Evolutionary conservation across 2,113 vertebrate genomes (phyloP).

Genomic region (Herpailurus yagouaroundi): DNA sequence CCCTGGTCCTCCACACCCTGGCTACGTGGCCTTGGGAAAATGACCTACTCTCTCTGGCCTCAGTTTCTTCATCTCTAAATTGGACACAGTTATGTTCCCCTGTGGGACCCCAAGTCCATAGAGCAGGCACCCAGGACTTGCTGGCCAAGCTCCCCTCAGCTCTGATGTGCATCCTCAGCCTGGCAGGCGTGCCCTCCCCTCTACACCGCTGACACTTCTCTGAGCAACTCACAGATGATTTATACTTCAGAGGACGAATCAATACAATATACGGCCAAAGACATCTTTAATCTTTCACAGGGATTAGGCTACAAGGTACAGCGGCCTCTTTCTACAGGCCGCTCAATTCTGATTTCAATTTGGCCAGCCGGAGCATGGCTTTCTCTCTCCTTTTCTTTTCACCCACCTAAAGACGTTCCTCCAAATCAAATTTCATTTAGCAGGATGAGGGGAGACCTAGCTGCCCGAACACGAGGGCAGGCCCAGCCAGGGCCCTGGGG

Average conservation of each 20-base stretch:
- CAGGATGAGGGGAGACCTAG: background rate
- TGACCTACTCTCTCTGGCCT: background rate
- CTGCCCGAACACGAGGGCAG: background rate
- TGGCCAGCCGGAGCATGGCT: slow-evolving; percentile 36
- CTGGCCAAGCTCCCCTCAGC: background rate
- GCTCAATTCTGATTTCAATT: slow-evolving; percentile 80
- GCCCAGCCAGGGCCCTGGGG: background rate
- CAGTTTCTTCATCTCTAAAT: background rate
- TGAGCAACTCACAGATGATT: slow-evolving; percentile 62
- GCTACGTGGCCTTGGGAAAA: background rate
- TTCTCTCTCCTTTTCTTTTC: slow-evolving; percentile 22
- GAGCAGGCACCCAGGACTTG: background rate
- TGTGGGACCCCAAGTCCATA: background rate
- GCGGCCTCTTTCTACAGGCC: slow-evolving; percentile 54
- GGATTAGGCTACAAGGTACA: slow-evolving; percentile 78
- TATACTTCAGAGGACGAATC: slow-evolving; percentile 79
- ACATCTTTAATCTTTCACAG: slow-evolving; percentile 79
- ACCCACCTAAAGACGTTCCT: background rate
- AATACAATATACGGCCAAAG: slow-evolving; percentile 75
- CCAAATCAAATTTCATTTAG: slow-evolving; percentile 61
- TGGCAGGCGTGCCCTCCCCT: fast-evolving
- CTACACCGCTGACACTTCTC: background rate
- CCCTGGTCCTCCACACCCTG: background rate
- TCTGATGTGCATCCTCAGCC: background rate
- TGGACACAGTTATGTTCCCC: background rate